phyloP scores from a whole-genome alignment of 2,113 vertebrate species.

The Rhagologus leucostigma region DNA sequence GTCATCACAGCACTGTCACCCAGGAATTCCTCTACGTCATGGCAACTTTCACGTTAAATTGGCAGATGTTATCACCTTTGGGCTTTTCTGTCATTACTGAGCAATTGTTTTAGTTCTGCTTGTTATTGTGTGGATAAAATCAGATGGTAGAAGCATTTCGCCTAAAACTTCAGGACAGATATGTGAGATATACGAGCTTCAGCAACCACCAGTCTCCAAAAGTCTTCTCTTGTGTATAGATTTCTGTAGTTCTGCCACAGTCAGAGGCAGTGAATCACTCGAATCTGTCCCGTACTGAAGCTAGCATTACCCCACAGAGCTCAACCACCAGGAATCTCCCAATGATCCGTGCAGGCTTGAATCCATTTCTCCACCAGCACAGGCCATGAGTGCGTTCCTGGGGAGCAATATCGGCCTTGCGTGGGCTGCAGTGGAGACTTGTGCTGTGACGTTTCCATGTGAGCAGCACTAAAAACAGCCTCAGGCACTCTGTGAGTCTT shows the following conservation, averaged over 20 bases:
- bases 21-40: neutral
- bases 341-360: neutral
- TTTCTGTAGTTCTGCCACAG: neutral
- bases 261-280: neutral
- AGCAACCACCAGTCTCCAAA: neutral
- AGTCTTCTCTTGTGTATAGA: neutral
- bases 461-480: constrained; percentile 13
- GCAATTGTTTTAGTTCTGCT: neutral
- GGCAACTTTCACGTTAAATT: neutral
- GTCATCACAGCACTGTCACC: neutral
- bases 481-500: neutral
- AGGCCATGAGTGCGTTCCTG: neutral
- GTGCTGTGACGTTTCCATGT: neutral
- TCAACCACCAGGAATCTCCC: neutral
- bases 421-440: neutral
- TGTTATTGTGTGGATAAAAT: neutral
- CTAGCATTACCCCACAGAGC: neutral
- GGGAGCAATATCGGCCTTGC: neutral
- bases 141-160: neutral
- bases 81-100: neutral
- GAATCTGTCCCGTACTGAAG: neutral
- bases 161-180: neutral
- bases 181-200: fast-evolving
- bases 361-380: neutral
- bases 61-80: neutral